phyloP scores from a whole-genome alignment of 1,140 invertebrate species.

The Ganaspis sp. region DNA sequence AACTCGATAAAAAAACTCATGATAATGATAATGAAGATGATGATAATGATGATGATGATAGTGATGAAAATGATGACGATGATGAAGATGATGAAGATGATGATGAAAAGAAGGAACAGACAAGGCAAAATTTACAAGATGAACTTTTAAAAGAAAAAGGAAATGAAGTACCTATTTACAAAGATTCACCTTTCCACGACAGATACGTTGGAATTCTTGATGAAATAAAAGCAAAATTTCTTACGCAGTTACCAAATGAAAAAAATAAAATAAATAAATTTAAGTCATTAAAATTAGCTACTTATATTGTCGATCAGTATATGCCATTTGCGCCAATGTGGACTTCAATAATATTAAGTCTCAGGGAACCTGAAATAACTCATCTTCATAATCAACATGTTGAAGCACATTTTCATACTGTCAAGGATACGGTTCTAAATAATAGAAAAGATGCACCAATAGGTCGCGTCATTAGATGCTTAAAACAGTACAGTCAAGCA shows the following conservation, averaged over 20 bases:
- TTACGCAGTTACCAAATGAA: neutral
- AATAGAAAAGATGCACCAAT: neutral
- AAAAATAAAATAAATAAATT: neutral
- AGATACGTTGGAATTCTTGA: neutral
- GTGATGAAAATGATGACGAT: too few species aligned
- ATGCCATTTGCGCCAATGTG: constrained; percentile 41
- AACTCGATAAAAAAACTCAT: too few species aligned
- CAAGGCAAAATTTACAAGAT: neutral
- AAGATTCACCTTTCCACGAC: neutral
- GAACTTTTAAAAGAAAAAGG: neutral
- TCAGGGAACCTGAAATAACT: constrained; percentile 26
- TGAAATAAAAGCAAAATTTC: neutral
- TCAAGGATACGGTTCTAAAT: constrained; percentile 30
- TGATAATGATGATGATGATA: neutral
- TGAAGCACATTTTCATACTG: constrained; percentile 38
- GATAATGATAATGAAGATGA: neutral
- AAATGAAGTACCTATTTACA: neutral
- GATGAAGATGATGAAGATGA: neutral
- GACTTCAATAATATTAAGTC: constrained; percentile 31
- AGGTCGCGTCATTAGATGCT: constrained; percentile 1
- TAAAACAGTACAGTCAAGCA: neutral
- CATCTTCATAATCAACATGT: constrained; percentile 40
- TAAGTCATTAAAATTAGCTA: too few species aligned
- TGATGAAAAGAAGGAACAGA: neutral
- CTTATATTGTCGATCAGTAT: constrained; percentile 36